Evolutionary conservation across 1,140 invertebrate genomes (phyloP), one percentile per base, ranked within the genome.

Genomic region (Drosophila bocqueti): DNA sequence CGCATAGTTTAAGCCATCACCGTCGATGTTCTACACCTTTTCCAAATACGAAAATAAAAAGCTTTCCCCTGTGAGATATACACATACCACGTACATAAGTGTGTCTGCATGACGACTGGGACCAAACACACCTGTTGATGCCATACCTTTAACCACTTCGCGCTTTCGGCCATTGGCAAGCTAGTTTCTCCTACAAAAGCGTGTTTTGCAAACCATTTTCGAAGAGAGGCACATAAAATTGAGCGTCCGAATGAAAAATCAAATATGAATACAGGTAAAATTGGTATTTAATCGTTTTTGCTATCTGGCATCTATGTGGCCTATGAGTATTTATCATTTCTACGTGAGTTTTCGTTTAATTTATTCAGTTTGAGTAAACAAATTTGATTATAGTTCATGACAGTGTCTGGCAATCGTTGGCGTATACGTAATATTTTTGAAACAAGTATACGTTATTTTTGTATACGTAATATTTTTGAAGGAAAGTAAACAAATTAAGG

Each of bases 221-320:
- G 47, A 78, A 81, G 63, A 89, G 73, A 68, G 81, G 64, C 64
- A 72, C 72, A 79, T 78, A 67, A 59, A 59, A 68, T 79, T 69
- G 75, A 29, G 63, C 67, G 69, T 36, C 55, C 71, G 71, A 85
- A 89, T 87, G 81, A 90, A 82, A 79, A 78, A 74, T 79, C 75
- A 89, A 89, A 85, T 84, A 90, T 89, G 85, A 90, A 90, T 89
- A 85, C 85, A 90, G 85, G 85, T 89, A 89, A 50, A 66, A 31
- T 13, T 52, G 10, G 4, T 49, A 18, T 15, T 40, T 6, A 10
- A 63, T 46, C 7, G 2, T 0, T 4, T 1, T 36, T 21, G 0
- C 9, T 18, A 31, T n/a, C 2, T 18, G n/a, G n/a, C 45, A 15
- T 52, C 5, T 31, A 31, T n/a, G 2, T 18, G n/a, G n/a, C 45